Conservation (phyloP, 2,888 invertebrate species). For the Sicus ferrugineus region DNA sequence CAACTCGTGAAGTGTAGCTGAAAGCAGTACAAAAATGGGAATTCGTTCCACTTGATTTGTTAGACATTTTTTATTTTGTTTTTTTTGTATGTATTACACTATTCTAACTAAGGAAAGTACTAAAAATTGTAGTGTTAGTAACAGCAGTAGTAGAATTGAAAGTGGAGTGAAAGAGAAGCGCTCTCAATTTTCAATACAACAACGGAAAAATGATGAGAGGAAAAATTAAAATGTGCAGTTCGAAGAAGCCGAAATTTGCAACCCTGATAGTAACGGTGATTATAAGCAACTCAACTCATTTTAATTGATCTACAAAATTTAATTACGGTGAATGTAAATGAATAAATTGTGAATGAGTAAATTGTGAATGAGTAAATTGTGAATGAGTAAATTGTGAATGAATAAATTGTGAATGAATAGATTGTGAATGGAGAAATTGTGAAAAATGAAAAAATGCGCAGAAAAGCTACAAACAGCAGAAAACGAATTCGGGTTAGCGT, state of each 20-base stretch:
- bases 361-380: no score
- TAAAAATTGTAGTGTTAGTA: not conserved
- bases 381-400: no score
- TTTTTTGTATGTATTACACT: constrained; percentile 10
- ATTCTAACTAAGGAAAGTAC: not conserved
- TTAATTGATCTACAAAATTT: no score
- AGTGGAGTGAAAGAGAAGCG: not conserved
- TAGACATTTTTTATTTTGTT: constrained; percentile 33
- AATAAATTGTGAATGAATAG: not conserved
- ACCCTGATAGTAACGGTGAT: no score
- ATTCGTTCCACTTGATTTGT: constrained; percentile 53
- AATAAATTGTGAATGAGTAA: no score
- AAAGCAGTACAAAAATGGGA: constrained; percentile 57
- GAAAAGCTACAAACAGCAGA: not conserved
- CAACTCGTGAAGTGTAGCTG: constrained; percentile 69
- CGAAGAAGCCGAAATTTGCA: no score
- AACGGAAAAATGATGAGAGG: not conserved
- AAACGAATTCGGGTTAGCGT: not conserved
- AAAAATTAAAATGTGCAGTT: not conserved
- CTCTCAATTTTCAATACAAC: not conserved
- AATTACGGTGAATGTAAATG: no score
- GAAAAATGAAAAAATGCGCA: no score
- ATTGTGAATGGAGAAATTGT: no score
- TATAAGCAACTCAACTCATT: no score
- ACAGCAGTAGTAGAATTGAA: not conserved